A percentile compares a stretch with the other conserved stretches of the same genome.
These are phyloP conservation scores for Xerus inauris DNA, from an alignment of 2,113 vertebrate species.

Conservation along the genomic window DNA sequence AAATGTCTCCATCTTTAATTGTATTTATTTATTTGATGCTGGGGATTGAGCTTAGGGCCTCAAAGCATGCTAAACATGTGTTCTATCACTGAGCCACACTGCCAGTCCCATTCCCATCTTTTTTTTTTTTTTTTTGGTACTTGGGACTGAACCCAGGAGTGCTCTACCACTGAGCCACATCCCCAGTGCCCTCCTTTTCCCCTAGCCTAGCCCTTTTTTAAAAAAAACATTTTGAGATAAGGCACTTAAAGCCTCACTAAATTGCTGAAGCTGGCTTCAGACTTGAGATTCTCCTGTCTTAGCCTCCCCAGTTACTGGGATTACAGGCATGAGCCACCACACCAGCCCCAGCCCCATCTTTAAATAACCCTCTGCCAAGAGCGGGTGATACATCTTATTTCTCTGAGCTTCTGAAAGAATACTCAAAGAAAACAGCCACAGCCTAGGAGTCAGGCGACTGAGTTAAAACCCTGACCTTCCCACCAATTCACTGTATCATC, in stretches of 20 bases:
- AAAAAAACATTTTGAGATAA: too few species aligned
- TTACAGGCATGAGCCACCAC: not conserved
- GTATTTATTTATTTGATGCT: not conserved
- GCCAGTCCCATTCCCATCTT: not conserved
- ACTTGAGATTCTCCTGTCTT: not conserved
- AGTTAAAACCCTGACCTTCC: slow-evolving; percentile 40
- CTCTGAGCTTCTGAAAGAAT: not conserved
- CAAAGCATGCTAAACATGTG: not conserved
- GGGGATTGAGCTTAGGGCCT: not conserved
- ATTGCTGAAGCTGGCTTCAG: too few species aligned
- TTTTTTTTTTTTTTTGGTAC: not conserved
- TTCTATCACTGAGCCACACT: not conserved
- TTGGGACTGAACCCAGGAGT: not conserved
- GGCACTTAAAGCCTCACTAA: too few species aligned
- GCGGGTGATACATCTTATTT: not conserved
- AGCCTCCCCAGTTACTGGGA: not conserved
- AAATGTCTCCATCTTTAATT: not conserved
- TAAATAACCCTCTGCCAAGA: not conserved
- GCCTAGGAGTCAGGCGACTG: not conserved
- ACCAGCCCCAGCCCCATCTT: not conserved
- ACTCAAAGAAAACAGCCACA: not conserved
- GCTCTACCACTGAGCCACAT: too few species aligned
- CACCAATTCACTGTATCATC: not conserved
- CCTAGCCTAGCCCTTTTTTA: too few species aligned
- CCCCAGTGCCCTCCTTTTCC: too few species aligned